Conservation (phyloP, 1,140 invertebrate species). For the Drosophila tropicalis region DNA sequence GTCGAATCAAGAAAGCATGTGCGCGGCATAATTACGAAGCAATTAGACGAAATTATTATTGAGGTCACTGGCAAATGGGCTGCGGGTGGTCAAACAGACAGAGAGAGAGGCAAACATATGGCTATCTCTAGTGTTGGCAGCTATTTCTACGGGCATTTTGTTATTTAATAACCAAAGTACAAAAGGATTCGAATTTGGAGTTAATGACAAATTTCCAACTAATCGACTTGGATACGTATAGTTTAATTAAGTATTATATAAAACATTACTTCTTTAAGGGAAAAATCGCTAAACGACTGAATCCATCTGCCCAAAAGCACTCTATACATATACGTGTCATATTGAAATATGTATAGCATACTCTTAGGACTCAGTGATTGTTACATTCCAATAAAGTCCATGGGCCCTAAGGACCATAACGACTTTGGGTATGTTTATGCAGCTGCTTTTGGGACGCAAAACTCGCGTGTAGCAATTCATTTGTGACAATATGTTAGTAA, state of each 20-base stretch:
- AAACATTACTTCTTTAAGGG: no score
- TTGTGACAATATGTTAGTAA: constrained; percentile 49
- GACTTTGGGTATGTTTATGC: constrained; percentile 57
- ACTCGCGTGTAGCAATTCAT: constrained; percentile 53
- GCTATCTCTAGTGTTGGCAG: constrained; percentile 30
- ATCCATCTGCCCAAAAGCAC: no score
- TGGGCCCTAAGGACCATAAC: constrained; percentile 22
- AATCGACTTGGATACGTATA: no score
- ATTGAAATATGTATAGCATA: no score
- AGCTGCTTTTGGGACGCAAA: constrained; percentile 53
- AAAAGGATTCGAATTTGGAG: no score
- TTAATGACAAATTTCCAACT: no score
- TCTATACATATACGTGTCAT: no score
- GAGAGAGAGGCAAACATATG: constrained; percentile 54
- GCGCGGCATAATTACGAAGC: constrained; percentile 80
- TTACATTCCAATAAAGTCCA: constrained; percentile 40
- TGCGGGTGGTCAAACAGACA: constrained; percentile 11
- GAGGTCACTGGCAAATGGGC: constrained; percentile 55
- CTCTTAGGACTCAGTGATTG: no score
- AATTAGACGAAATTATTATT: constrained; percentile 81
- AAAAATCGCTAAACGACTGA: no score
- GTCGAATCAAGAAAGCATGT: constrained; percentile 77
- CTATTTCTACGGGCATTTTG: constrained; percentile 29
- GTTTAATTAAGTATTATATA: no score
- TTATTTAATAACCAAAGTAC: background rate